Conservation (phyloP, 2,113 vertebrate genomes). For the Mystacornis crossleyi region DNA sequence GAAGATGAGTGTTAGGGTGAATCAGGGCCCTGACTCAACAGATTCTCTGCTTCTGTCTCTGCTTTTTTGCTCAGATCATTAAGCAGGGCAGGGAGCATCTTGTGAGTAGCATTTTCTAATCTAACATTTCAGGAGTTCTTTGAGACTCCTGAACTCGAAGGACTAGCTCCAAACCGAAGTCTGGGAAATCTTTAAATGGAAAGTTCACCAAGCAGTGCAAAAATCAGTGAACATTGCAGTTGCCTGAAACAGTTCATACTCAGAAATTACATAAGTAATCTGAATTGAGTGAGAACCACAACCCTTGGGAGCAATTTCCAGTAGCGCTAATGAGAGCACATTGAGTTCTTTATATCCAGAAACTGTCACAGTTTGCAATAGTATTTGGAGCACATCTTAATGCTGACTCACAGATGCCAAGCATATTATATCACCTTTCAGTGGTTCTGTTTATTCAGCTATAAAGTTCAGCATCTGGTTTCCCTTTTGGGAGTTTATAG, state of each 20-base stretch:
- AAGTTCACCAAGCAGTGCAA: not conserved
- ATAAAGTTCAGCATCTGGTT: constrained; percentile 13
- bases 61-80: not conserved
- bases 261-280: constrained; percentile 25
- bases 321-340: not conserved
- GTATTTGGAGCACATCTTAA: constrained; percentile 13
- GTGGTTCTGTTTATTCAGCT: constrained; percentile 19
- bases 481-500: not conserved
- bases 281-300: not conserved
- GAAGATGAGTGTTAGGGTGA: not conserved
- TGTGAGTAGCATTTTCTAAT: not conserved
- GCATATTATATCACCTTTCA: not conserved
- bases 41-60: not conserved
- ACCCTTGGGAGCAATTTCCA: constrained; percentile 39
- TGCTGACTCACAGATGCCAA: constrained; percentile 21
- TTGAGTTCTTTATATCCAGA: constrained; percentile 10
- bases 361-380: not conserved
- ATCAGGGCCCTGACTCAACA: not conserved
- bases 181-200: not conserved
- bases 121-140: not conserved
- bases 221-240: not conserved
- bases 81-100: not conserved
- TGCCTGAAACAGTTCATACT: not conserved
- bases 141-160: not conserved
- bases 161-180: not conserved